phyloP scores from a whole-genome alignment of 2,888 invertebrate species.

The Apocheima hispidaria region DNA sequence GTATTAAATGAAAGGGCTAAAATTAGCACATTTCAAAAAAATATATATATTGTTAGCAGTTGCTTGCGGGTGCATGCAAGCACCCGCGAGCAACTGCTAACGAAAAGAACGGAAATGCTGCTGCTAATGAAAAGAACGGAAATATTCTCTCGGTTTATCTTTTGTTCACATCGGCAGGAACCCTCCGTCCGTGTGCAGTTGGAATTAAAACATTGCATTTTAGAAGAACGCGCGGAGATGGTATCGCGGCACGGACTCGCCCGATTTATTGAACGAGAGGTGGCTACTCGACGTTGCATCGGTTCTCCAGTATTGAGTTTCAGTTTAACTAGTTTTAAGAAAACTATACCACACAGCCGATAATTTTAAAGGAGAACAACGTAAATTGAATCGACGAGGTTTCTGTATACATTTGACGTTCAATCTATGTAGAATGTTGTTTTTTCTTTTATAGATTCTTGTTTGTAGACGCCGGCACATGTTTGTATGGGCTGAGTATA shows the following conservation, averaged over 20 bases:
- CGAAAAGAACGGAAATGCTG: too few relatives aligned
- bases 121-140: conserved; percentile 12
- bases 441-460: not conserved
- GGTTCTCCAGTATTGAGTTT: not conserved
- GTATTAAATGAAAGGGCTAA: too few relatives aligned
- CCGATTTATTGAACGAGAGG: conserved; percentile 64
- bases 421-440: too few relatives aligned
- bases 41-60: too few relatives aligned
- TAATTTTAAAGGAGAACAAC: too few relatives aligned
- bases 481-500: conserved; percentile 6
- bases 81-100: too few relatives aligned
- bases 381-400: too few relatives aligned
- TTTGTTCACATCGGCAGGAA: conserved; percentile 63
- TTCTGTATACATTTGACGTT: too few relatives aligned
- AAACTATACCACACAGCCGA: too few relatives aligned
- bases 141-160: conserved; percentile 54
- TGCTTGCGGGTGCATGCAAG: too few relatives aligned
- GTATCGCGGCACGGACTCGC: conserved; percentile 53
- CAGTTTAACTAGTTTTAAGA: not conserved
- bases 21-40: too few relatives aligned
- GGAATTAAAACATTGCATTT: conserved; percentile 84
- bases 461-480: conserved; percentile 11
- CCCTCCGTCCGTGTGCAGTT: conserved; percentile 50
- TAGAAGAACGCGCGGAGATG: conserved; percentile 59
- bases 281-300: conserved; percentile 17